A percentile compares a stretch with the other conserved stretches of the same genome.
Conservation (phyloP, 1,140 invertebrate genomes). For the Aradophagus sp. region DNA sequence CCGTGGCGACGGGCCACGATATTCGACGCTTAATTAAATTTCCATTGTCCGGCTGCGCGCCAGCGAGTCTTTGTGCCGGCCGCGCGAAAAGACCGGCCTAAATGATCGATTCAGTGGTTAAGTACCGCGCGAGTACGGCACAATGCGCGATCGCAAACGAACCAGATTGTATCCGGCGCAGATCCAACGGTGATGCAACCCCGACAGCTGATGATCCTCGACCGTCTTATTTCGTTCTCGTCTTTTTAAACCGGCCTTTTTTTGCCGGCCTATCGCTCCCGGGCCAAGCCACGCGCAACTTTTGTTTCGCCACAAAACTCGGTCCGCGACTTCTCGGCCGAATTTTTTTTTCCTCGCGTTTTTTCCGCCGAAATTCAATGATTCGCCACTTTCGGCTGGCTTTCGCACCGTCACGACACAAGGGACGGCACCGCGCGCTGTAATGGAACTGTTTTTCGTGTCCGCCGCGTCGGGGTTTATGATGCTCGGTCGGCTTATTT, state of each 20-base stretch:
- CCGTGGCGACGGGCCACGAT: slow-evolving; percentile 54
- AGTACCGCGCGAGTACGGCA: slow-evolving; percentile 46
- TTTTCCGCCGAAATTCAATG: slow-evolving; percentile 46
- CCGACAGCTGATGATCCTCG: slow-evolving; percentile 24
- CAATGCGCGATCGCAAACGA: slow-evolving; percentile 50
- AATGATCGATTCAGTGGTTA: slow-evolving; percentile 57
- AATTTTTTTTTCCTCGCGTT: slow-evolving; percentile 28
- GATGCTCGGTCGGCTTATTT: slow-evolving; percentile 25
- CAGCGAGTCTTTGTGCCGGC: slow-evolving; percentile 47
- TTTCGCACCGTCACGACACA: slow-evolving; percentile 35
- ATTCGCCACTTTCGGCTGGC: slow-evolving; percentile 35
- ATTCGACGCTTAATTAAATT: slow-evolving; percentile 60
- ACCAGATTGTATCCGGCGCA: slow-evolving; percentile 44
- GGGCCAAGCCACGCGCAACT: slow-evolving; percentile 22
- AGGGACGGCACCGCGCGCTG: slow-evolving; percentile 4
- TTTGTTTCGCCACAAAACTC: slow-evolving; percentile 8
- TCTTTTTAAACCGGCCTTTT: slow-evolving; percentile 3
- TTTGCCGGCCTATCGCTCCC: background rate
- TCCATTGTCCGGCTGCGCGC: slow-evolving; percentile 50
- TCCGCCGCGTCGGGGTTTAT: slow-evolving; percentile 21
- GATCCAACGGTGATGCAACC: slow-evolving; percentile 14
- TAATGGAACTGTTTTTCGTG: slow-evolving; percentile 51
- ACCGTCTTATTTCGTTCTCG: slow-evolving; percentile 1
- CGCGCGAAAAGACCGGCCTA: slow-evolving; percentile 41
- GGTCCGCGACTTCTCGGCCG: slow-evolving; percentile 22